Percentiles rank a stretch among this genome's conserved stretches.
phyloP scores from a whole-genome alignment of 2,113 vertebrate genomes.

The Brienomyrus brachyistius region DNA sequence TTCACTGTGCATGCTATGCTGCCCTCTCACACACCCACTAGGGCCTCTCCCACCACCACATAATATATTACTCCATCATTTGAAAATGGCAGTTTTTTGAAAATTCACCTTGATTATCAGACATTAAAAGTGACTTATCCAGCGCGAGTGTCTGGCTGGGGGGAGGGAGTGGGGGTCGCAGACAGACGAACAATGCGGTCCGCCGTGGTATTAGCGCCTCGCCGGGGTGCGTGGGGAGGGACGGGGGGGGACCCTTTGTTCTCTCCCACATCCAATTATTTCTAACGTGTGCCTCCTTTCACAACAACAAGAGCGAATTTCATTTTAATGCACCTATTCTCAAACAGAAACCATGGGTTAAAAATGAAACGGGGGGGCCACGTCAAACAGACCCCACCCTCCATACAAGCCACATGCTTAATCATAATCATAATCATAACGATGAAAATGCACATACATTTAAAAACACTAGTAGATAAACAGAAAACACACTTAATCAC shows the following conservation, averaged over 20 bases:
- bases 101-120: slow-evolving; percentile 65
- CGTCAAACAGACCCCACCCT: neutral
- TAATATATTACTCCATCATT: slow-evolving; percentile 60
- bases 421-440: neutral
- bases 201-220: slow-evolving; percentile 67
- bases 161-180: slow-evolving; percentile 42
- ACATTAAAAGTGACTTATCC: slow-evolving; percentile 57
- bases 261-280: slow-evolving; percentile 58
- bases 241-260: slow-evolving; percentile 58
- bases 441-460: neutral
- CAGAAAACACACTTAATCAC: neutral
- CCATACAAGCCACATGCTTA: neutral
- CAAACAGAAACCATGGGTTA: slow-evolving; percentile 20
- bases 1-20: slow-evolving; percentile 40
- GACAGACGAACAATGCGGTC: slow-evolving; percentile 65
- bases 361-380: slow-evolving; percentile 12
- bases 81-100: slow-evolving; percentile 64
- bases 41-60: slow-evolving; percentile 29
- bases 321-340: slow-evolving; percentile 34
- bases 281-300: slow-evolving; percentile 37
- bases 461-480: neutral
- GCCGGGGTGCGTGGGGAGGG: slow-evolving; percentile 59
- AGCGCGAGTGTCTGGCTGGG: slow-evolving; percentile 58
- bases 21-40: slow-evolving; percentile 25
- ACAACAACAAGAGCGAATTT: slow-evolving; percentile 40